phyloP scores from a whole-genome alignment of 2,888 invertebrate species.

The Galeopsomyia nigrocyanea region DNA sequence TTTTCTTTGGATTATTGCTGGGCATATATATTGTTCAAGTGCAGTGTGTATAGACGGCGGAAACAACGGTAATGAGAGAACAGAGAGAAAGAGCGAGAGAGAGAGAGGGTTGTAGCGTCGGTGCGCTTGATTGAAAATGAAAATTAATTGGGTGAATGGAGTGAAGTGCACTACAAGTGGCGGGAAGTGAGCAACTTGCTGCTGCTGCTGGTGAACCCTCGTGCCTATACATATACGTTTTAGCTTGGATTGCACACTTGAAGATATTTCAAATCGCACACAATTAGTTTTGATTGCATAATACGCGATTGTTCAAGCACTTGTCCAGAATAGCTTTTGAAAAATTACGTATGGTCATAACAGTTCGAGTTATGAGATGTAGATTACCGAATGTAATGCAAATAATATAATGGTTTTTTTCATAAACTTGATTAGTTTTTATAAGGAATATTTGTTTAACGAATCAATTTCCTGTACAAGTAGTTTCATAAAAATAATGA shows the following conservation, averaged over 20 bases:
- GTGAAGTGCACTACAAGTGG: constrained; percentile 64
- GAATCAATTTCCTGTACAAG: too few species aligned
- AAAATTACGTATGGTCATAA: too few species aligned
- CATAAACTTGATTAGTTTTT: too few species aligned
- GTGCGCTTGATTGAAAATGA: constrained; percentile 61
- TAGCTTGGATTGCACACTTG: constrained; percentile 15
- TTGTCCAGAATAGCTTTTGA: too few species aligned
- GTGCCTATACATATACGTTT: neutral
- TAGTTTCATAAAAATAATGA: too few species aligned
- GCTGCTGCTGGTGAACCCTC: constrained; percentile 16
- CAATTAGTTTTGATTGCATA: too few species aligned
- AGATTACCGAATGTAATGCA: too few species aligned
- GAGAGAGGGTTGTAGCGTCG: constrained; percentile 54
- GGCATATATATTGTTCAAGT: constrained; percentile 33
- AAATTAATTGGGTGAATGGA: constrained; percentile 68
- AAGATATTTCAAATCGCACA: constrained; percentile 2
- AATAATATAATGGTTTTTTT: too few species aligned
- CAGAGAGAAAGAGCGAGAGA: constrained; percentile 52
- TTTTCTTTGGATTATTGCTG: constrained; percentile 61
- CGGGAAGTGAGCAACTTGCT: constrained; percentile 67
- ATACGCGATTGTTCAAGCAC: too few species aligned
- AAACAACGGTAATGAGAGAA: constrained; percentile 65
- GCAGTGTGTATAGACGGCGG: constrained; percentile 58
- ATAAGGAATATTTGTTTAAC: too few species aligned
- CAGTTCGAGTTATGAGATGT: too few species aligned